Base-by-base conservation (phyloP, 2,797 vertebrate species). In the Spinibarbus caldwelli region DNA sequence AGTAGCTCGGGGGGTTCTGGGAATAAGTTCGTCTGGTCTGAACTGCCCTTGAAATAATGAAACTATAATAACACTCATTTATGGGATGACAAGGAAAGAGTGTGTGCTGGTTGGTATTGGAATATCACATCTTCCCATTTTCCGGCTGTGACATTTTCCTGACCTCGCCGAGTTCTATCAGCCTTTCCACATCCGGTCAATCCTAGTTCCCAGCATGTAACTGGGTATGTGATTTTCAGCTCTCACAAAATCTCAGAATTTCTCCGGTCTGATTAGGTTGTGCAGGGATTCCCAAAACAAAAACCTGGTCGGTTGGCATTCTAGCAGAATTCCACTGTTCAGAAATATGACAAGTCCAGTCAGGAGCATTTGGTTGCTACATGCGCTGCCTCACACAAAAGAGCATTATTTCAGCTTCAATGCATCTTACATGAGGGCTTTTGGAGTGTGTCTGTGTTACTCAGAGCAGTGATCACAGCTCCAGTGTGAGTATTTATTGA, bases 61-160 rank as follows among this genome's bases (percentile, higher is more conserved):
- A 78, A 84, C 47, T 31, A 70, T 43, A 34, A 84, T 45, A 78
- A 31, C 34, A 78, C 8, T 77, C 17, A 43, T 59, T 73, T 36
- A 73, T 3, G 11, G 12, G 11, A 78, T 43, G n/a, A 38, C 43
- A n/a, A 41, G 71, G 36, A 41, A 67, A 43, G 38, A 62, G 41
- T 72, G 78, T 85, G 66, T 76, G 71, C 38, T 38, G 52, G 15
- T 49, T 29, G 64, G 19, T 49, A n/a, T 89, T 92, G 92, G 90
- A 94, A 93, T 93, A 90, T 88, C 87, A 89, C 86, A 89, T 89
- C 87, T 91, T 90, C 85, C 86, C 84, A 85, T 80, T 87, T 90
- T 89, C 89, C 90, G 91, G 88, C 86, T 90, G 90, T 87, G 90
- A 62, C 36, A 49, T 68, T 80, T 80, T 79, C 23, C 34, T 77